phyloP scores from a whole-genome alignment of 37 sponge, comb jelly and placozoan genomes.

The Hormiphora californensis region DNA sequence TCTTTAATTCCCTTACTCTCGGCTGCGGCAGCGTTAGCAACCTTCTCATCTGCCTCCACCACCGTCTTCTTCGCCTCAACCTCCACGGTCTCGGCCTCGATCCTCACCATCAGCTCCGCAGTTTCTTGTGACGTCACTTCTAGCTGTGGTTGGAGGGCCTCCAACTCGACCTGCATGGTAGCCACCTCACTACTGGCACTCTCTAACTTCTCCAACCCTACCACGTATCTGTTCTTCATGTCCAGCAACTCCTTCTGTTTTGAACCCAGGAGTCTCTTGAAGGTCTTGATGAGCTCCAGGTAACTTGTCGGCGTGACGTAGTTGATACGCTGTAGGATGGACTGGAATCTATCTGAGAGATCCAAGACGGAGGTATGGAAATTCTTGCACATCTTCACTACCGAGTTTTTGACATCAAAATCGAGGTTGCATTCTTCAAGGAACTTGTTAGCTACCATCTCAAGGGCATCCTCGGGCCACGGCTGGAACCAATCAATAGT shows the following conservation, averaged over 20 bases:
- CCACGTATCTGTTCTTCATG: conserved; percentile 72
- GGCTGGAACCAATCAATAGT: conserved; percentile 99
- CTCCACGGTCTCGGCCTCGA: conserved; percentile 95
- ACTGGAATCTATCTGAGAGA: conserved; percentile 66
- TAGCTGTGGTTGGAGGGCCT: conserved; percentile 88
- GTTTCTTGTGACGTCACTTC: conserved; percentile 92
- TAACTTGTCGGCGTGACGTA: conserved; percentile 98
- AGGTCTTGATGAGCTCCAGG: conserved; percentile 92
- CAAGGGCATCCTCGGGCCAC: conserved; percentile 96
- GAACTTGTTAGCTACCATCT: conserved; percentile 99
- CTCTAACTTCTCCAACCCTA: conserved; percentile 87
- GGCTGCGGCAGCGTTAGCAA: conserved; percentile 92
- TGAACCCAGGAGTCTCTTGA: conserved; percentile 70
- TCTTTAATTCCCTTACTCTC: conserved; percentile 86
- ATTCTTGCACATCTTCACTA: conserved; percentile 90
- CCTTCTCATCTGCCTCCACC: conserved; percentile 95
- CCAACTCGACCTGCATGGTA: conserved; percentile 90
- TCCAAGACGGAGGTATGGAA: conserved; percentile 75
- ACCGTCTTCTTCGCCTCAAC: conserved; percentile 97
- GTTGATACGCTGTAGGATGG: conserved; percentile 80
- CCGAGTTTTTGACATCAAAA: conserved; percentile 62
- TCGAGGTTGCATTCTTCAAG: conserved; percentile 89
- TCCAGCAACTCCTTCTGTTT: conserved; percentile 72
- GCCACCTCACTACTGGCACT: conserved; percentile 90
- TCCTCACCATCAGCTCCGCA: conserved; percentile 85